phyloP scores from a whole-genome alignment of 2,113 vertebrate genomes.

The Thalassoma bifasciatum region DNA sequence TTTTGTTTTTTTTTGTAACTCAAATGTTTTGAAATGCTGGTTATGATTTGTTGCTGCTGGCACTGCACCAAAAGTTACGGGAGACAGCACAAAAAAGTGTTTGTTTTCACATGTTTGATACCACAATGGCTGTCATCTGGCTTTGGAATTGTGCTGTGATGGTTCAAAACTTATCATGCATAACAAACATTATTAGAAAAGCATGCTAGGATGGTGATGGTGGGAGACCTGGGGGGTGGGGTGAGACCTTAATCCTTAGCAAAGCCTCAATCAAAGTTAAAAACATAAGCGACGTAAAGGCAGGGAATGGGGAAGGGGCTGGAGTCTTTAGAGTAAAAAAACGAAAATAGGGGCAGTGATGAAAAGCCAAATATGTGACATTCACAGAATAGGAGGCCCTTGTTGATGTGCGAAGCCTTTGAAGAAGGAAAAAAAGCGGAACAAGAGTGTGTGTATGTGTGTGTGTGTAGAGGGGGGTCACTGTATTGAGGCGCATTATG shows the following conservation, averaged over 20 bases:
- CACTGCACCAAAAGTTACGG: not conserved
- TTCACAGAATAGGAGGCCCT: constrained; percentile 78
- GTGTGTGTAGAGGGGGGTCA: constrained; percentile 66
- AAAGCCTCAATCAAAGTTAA: constrained; percentile 87
- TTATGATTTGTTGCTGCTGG: too few species aligned
- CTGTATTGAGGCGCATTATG: constrained; percentile 86
- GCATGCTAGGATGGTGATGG: constrained; percentile 45
- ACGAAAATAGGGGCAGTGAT: constrained; percentile 55
- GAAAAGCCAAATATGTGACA: constrained; percentile 80
- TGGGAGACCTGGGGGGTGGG: constrained; percentile 42
- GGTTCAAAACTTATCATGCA: constrained; percentile 59
- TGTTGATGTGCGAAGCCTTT: constrained; percentile 73
- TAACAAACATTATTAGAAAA: constrained; percentile 48
- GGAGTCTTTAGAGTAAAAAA: constrained; percentile 42
- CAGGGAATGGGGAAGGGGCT: constrained; percentile 42
- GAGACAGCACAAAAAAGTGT: not conserved
- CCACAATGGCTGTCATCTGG: constrained; percentile 44
- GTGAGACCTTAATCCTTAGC: constrained; percentile 79
- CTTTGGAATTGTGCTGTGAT: constrained; percentile 54
- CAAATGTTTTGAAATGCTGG: too few species aligned
- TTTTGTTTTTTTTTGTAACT: too few species aligned
- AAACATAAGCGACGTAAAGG: constrained; percentile 83
- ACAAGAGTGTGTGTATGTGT: constrained; percentile 26
- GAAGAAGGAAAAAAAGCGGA: constrained; percentile 72
- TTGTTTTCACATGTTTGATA: constrained; percentile 20